phyloP scores from a whole-genome alignment of 2,797 vertebrate species.

The Emydoidea blandingii region DNA sequence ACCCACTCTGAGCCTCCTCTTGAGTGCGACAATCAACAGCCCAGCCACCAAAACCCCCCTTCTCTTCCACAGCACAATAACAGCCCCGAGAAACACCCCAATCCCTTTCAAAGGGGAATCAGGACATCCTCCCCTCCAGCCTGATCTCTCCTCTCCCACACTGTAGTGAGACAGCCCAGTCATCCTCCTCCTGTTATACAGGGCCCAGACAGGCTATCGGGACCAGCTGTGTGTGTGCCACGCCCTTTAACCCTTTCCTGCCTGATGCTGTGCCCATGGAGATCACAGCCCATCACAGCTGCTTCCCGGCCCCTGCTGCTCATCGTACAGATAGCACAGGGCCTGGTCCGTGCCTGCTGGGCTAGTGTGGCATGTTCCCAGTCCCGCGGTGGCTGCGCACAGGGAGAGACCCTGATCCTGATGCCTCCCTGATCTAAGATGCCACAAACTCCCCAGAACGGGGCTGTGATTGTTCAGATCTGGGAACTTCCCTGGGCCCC shows the following conservation, averaged over 20 bases:
- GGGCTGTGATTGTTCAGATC: too few species aligned
- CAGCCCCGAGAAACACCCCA: too few species aligned
- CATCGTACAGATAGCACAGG: too few species aligned
- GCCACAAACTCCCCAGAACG: neutral
- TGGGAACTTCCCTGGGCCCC: too few species aligned
- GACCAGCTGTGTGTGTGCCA: neutral
- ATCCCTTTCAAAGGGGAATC: too few species aligned
- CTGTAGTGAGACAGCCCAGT: accelerated
- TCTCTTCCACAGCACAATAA: too few species aligned
- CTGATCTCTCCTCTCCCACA: neutral
- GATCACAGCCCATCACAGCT: neutral
- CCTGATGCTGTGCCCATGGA: neutral
- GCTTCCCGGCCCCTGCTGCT: accelerated
- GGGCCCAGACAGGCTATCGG: neutral
- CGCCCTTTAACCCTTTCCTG: neutral
- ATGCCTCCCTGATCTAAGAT: neutral
- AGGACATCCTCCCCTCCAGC: too few species aligned
- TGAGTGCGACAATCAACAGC: too few species aligned
- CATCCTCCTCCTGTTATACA: neutral
- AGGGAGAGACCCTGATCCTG: neutral
- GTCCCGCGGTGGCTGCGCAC: too few species aligned
- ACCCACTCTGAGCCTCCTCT: neutral
- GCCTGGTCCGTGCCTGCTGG: too few species aligned
- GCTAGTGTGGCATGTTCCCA: too few species aligned
- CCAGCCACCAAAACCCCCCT: too few species aligned